phyloP scores from a whole-genome alignment of 2,888 invertebrate genomes.

The Pardosa pseudoannulata region DNA sequence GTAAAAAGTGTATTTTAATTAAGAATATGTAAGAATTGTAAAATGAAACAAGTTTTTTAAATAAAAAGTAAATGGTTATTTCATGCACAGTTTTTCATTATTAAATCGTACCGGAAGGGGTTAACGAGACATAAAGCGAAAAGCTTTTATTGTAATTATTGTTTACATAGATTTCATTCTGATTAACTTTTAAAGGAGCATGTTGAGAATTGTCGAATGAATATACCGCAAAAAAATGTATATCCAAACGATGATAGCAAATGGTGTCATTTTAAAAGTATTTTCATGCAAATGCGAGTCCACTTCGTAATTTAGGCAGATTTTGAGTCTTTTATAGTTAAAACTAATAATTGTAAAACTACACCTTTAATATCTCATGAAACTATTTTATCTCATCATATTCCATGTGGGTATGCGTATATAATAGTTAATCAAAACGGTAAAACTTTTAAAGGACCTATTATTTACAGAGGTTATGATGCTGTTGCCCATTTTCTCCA shows the following conservation, averaged over 20 bases:
- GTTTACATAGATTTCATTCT: neutral
- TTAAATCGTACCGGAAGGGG: too few species aligned
- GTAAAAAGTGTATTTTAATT: too few species aligned
- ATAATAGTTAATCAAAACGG: neutral
- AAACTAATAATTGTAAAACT: too few species aligned
- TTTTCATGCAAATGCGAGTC: neutral
- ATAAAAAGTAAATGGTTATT: too few species aligned
- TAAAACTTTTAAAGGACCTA: neutral
- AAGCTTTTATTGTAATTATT: neutral
- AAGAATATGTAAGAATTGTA: too few species aligned
- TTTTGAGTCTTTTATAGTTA: neutral
- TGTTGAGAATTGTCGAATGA: neutral
- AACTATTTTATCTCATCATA: neutral
- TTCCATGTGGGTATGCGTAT: neutral
- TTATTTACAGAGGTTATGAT: neutral
- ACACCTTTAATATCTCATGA: too few species aligned
- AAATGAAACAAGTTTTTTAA: too few species aligned
- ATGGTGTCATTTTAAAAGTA: neutral
- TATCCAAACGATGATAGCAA: neutral
- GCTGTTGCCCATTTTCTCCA: neutral
- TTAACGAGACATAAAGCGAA: neutral
- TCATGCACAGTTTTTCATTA: too few species aligned
- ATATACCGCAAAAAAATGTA: neutral
- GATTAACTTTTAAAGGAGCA: neutral
- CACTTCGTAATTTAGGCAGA: neutral